A percentile compares a stretch with the other conserved stretches of the same genome.
phyloP scores from a whole-genome alignment of 92 coral and sea anemone genomes.

The Nematostella vectensis region DNA sequence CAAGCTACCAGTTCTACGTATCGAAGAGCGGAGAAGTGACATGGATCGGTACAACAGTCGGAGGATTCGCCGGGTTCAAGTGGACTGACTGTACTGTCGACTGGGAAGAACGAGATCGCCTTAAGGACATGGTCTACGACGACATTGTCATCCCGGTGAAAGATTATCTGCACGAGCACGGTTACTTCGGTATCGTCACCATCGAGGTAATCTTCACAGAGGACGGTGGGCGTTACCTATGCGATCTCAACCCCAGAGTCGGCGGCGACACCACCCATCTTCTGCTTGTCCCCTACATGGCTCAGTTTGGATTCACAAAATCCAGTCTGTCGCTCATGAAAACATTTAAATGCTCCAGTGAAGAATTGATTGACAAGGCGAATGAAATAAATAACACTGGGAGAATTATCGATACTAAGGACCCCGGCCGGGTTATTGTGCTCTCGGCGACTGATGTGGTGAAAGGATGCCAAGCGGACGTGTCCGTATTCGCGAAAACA shows the following conservation, averaged over 20 bases:
- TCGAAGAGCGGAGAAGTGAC: conserved; percentile 31
- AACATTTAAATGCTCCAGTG: conserved; percentile 7
- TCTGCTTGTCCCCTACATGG: conserved; percentile 39
- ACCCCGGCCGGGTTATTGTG: conserved; percentile 9
- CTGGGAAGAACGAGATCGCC: conserved; percentile 44
- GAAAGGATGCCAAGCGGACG: conserved; percentile 19
- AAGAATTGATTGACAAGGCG: conserved; percentile 24
- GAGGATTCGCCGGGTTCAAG: conserved; percentile 20
- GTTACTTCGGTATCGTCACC: conserved; percentile 54
- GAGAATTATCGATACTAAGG: too few species aligned
- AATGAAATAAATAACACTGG: conserved; percentile 26
- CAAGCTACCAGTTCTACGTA: conserved; percentile 45
- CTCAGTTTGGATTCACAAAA: conserved; percentile 26
- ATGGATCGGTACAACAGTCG: conserved; percentile 38
- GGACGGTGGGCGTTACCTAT: conserved; percentile 30
- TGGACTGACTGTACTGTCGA: conserved; percentile 35
- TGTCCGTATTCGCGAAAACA: conserved; percentile 33
- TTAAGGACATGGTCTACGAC: conserved; percentile 30
- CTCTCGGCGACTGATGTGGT: conserved; percentile 13
- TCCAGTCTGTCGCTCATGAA: conserved; percentile 15
- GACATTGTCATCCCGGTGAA: conserved; percentile 33
- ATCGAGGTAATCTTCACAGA: conserved; percentile 30
- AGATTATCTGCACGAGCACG: conserved; percentile 42
- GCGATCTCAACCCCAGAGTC: conserved; percentile 37
- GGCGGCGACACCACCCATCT: conserved; percentile 22